Conservation (phyloP, 2,888 invertebrate species). For the Agrenia bidenticulata region DNA sequence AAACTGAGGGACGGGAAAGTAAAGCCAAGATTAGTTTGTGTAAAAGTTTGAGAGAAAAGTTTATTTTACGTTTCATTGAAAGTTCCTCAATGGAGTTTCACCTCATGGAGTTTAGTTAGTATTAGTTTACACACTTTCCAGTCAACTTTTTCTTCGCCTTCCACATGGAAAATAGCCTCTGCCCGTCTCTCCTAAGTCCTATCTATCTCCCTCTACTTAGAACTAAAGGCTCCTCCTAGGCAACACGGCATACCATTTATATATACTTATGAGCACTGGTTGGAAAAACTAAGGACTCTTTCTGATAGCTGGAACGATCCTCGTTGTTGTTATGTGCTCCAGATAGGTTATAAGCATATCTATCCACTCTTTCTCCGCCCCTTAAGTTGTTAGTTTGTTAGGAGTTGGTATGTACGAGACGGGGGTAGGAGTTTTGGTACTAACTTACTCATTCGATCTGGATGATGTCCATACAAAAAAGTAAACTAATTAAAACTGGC, state of each 20-base stretch:
- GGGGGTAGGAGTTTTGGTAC: background rate
- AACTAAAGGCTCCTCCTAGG: no score
- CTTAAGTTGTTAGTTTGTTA: no score
- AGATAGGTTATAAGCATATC: no score
- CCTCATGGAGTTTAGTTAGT: conserved; percentile 30
- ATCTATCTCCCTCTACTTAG: no score
- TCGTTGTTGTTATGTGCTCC: no score
- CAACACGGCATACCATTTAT: no score
- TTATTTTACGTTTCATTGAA: conserved; percentile 39
- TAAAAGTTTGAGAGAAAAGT: conserved; percentile 34
- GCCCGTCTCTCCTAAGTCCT: background rate
- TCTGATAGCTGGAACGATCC: no score
- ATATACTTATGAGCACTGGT: no score
- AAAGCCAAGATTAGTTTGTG: conserved; percentile 37
- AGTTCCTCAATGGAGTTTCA: conserved; percentile 33
- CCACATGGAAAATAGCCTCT: conserved; percentile 1
- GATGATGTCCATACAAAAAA: conserved; percentile 14
- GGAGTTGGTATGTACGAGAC: no score
- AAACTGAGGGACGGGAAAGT: conserved; percentile 12
- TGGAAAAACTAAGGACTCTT: no score
- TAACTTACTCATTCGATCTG: conserved; percentile 6
- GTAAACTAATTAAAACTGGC: conserved; percentile 13
- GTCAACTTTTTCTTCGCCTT: conserved; percentile 14
- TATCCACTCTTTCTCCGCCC: no score
- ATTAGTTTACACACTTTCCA: conserved; percentile 21